Evolutionary conservation across 1,140 invertebrate species (phyloP), one percentile per base, ranked within the genome.

Genomic region (Heliconius hewitsoni): DNA sequence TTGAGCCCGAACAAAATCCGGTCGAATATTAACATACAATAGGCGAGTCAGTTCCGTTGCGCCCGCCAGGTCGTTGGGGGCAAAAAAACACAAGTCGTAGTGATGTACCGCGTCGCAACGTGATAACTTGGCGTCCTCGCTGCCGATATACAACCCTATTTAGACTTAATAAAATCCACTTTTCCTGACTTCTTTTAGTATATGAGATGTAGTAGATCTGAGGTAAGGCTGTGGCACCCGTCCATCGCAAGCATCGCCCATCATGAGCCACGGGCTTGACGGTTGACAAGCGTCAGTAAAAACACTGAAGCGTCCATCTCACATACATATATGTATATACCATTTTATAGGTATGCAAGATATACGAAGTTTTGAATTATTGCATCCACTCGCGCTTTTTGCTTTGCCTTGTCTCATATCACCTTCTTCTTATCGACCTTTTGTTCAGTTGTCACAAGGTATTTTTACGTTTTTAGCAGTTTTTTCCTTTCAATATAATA

Each of bases 1-100:
- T 94, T 94, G 92, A 89, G 90, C 89, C 80, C 91, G 86, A 93
- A 93, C 93, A 88, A 94, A 94, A 94, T 94, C 91, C 93, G 91
- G 91, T 81, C 90, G 87, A 84, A 85, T 83, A 94, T 94, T 94
- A 93, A 87, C 93, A 94, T 94, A 94, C 92, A 94, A 94, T 94
- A 86, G 92, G 87, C 85, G 83, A 92, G 89, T 89, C 92, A 88
- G 92, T 93, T 93, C 92, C 92, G 90, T 89, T 89, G 92, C 84
- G 91, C 87, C 90, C 90, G 90, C 86, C 92, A 89, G 93, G 93
- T 93, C 93, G 90, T 76, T 82, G 89, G 86, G 91, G 91, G 86
- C 91, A 94, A 94, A 94, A 94, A 94, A 94, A 93, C 89, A 93
- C 90, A 89, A 66, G 60, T 66, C 60, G 60, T 30, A 30, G 60